Base-by-base conservation (phyloP, 1,140 invertebrate genomes). In the Aleiodes sp. region DNA sequence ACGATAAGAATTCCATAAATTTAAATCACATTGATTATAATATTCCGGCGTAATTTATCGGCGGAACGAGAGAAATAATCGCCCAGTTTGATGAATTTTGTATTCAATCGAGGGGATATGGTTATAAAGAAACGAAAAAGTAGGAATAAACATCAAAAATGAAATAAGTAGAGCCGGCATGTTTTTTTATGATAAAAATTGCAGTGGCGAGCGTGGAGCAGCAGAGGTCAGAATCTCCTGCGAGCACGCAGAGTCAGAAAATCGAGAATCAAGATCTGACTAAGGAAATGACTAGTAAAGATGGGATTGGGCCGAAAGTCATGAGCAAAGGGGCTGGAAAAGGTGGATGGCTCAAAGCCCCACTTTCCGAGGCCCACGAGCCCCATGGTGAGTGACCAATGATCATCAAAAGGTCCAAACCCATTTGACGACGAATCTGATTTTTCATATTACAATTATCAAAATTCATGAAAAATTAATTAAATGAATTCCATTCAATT, bases 341-440 rank as follows among this genome's bases (percentile, higher is more conserved):
- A 79, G 84, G 85, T 73, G 79, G 79, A 79, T 86, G 84, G 84
- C 78, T 85, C 78, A 86, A 86, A 80, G 83, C 83, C 78, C 84
- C 81, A 72, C 80, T 86, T 70, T 84, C 84, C 73, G 85, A 85
- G 80, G 84, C 85, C 76, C 84, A 84, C 75, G 81, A 88, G 88
- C 87, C 88, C 82, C 88, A 89, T 83, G 88, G 88, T 89, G 88
- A 85, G 82, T 84, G 72, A 76, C 72, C 71, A 80, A 74, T 72
- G 39, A 52, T 73, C 62, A 76, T 75, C 68, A 73, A 75, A 81
- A 78, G 76, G 73, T 78, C 73, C 19, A 52, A 66, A 41, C n/a
- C 67, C 75, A 77, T 80, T n/a, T 82, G 70, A 65, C 43, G 76
- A 80, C 71, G 74, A 80, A 79, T 79, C 72, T 77, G 39, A 31